A percentile compares a stretch with the other conserved stretches of the same genome.
These are phyloP conservation scores for Caerostris darwini DNA, from an alignment of 1,140 invertebrate species.

Conservation along the genomic window DNA sequence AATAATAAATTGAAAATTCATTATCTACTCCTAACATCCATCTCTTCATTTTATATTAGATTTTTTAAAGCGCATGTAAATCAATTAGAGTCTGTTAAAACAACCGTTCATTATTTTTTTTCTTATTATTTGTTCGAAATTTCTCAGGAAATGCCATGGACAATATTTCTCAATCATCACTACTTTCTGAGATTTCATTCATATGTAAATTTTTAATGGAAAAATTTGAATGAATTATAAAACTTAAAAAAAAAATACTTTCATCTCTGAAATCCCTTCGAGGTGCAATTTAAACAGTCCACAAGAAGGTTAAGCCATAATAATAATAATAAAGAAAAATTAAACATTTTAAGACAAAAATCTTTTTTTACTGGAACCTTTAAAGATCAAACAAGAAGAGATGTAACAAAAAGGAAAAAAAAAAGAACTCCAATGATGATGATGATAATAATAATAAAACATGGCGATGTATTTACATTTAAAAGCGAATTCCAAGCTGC, in stretches of 20 bases:
- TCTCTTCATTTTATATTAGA: no score
- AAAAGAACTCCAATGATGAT: neutral
- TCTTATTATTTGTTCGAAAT: no score
- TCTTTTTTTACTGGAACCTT: neutral
- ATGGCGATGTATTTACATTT: neutral
- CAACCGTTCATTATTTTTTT: no score
- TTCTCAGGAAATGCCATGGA: no score
- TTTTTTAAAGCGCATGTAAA: no score
- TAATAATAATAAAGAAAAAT: conserved; percentile 3
- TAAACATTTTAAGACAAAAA: conserved; percentile 10
- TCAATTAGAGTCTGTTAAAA: no score
- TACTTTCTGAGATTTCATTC: neutral
- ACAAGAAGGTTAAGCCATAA: no score
- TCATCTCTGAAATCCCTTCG: neutral
- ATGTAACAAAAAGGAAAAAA: neutral
- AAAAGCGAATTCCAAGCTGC: conserved; percentile 27
- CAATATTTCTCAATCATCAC: no score
- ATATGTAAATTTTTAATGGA: neutral
- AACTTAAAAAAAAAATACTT: neutral
- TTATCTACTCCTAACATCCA: no score
- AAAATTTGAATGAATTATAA: neutral
- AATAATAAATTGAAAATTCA: no score
- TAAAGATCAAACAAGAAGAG: conserved; percentile 28
- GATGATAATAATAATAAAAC: no score
- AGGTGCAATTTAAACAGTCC: neutral